A percentile compares a stretch with the other conserved stretches of the same genome.
phyloP scores from a whole-genome alignment of 1,140 invertebrate species.

The Melipona quadrifasciata region DNA sequence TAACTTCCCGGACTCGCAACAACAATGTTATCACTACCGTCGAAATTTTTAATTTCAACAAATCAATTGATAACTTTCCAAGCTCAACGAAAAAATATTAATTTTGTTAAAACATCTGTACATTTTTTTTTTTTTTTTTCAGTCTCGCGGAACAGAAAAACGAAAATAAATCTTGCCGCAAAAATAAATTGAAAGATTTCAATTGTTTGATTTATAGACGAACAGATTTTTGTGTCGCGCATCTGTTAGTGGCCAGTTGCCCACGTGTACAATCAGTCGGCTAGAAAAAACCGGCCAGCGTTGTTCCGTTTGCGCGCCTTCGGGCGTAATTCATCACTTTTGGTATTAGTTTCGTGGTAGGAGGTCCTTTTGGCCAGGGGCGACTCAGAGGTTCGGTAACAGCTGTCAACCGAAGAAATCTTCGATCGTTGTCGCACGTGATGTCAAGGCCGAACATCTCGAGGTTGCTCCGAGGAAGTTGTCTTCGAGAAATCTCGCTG shows the following conservation, averaged over 20 bases:
- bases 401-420: conserved; percentile 49
- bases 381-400: conserved; percentile 48
- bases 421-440: neutral
- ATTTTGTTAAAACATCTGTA: no score
- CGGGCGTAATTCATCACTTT: conserved; percentile 43
- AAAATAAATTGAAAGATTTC: neutral
- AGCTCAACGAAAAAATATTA: no score
- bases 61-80: no score
- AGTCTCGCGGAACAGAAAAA: no score
- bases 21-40: no score
- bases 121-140: no score
- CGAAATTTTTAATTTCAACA: no score
- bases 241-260: neutral
- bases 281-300: conserved; percentile 9
- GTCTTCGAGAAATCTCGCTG: neutral
- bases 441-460: neutral
- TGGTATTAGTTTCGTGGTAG: conserved; percentile 37
- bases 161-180: no score
- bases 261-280: neutral
- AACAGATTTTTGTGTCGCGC: neutral
- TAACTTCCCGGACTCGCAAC: neutral
- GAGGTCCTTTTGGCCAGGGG: conserved; percentile 33
- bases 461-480: neutral
- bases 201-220: neutral
- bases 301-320: conserved; percentile 30